Evolutionary conservation across 2,113 vertebrate species (phyloP), one percentile per base, ranked within the genome.

Genomic region (Notothenia coriiceps): DNA sequence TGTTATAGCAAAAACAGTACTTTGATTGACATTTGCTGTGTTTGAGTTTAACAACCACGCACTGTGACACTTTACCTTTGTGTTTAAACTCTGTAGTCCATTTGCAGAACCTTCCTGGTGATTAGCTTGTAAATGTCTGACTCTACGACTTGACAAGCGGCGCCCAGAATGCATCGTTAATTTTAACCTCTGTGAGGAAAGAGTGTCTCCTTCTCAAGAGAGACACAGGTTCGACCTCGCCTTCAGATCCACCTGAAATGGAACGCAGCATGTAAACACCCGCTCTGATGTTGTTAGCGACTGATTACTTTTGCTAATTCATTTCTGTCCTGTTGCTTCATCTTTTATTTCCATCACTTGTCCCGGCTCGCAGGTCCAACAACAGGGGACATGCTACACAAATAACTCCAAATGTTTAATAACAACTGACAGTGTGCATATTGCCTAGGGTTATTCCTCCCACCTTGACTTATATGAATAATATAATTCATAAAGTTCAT

Each of bases 241-340:
- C 60, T 57, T 46, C 56, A 2, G 33, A 68, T 65, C 46, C 43
- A 10, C 73, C 44, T 11, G 59, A 71, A 62, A 54, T 59, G 49
- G 75, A 82, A 60, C 57, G 0, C 70, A 5, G 46, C 82, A 69
- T 35, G 25, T 74, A 55, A 85, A 84, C 74, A 72, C 20, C 40
- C 79, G 81, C 74, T 3, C 66, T 14, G 54, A 61, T 71, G 73
- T 71, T 84, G 88, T 87, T 83, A 62, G 76, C 67, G 29, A 72
- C 70, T 83, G 78, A 89, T 91, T 88, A 87, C 77, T 85, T 82
- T 83, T 75, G 73, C 85, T 91, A 90, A 93, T 92, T 86, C 69
- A 40, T 83, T 88, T 86, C 72, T 35, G 75, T 57, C 68, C 60
- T 62, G 70, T 80, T 68, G 85, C 85, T 88, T 91, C 83, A 89